These are phyloP conservation scores for Chiloscyllium punctatum DNA, from an alignment of 2,797 vertebrate species.

Conservation along the genomic window DNA sequence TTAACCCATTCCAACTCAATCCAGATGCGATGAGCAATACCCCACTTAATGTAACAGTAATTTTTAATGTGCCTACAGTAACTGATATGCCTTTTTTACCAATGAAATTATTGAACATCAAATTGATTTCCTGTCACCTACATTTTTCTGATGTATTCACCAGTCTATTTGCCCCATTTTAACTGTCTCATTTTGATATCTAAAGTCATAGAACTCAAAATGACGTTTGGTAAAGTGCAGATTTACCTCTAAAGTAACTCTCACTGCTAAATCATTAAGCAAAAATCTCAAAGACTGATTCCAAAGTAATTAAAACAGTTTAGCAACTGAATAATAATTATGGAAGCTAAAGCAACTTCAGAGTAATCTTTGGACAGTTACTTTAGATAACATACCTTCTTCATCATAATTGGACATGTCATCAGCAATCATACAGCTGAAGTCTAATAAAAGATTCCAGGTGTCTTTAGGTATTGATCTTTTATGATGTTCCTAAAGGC, in stretches of 20 bases:
- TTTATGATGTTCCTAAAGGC: constrained; percentile 89
- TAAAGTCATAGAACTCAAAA: background rate
- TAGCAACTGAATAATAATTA: background rate
- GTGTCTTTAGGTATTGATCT: constrained; percentile 97
- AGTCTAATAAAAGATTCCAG: constrained; percentile 98
- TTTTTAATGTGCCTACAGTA: background rate
- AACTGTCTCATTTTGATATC: background rate
- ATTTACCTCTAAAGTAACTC: background rate
- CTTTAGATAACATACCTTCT: constrained; percentile 70
- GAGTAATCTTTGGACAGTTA: background rate
- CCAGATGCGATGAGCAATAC: background rate
- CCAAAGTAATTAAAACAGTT: background rate
- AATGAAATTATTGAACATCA: background rate
- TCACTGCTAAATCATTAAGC: background rate
- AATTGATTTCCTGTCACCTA: background rate
- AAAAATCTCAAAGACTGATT: background rate
- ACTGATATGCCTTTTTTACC: background rate
- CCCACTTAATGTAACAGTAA: background rate
- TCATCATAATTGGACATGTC: constrained; percentile 99
- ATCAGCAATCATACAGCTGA: constrained; percentile 97
- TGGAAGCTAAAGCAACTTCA: background rate
- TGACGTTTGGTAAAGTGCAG: background rate
- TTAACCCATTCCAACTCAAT: background rate
- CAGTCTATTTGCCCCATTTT: background rate
- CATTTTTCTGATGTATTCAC: background rate